These are phyloP conservation scores for Drosophila subobscura DNA, from an alignment of 1,140 invertebrate species.

Conservation along the genomic window DNA sequence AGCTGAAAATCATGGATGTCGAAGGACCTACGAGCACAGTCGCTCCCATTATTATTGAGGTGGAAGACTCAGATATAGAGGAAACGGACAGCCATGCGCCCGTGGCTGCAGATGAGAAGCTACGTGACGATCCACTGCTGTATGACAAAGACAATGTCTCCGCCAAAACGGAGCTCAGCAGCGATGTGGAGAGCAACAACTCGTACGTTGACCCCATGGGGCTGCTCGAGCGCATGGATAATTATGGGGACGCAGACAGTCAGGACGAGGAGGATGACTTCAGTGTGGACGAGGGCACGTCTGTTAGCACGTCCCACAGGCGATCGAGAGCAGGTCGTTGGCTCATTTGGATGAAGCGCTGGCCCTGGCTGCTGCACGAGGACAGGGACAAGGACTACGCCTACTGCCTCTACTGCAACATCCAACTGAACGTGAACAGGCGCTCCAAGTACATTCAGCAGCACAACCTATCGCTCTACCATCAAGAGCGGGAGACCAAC, in stretches of 20 bases:
- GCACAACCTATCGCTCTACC: slow-evolving; percentile 66
- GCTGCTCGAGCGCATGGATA: slow-evolving; percentile 51
- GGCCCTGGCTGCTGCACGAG: slow-evolving; percentile 61
- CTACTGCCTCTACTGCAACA: slow-evolving; percentile 65
- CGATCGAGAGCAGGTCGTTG: slow-evolving; percentile 28
- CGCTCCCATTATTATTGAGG: slow-evolving; percentile 29
- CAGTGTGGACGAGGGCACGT: slow-evolving; percentile 40
- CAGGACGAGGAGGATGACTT: slow-evolving; percentile 49
- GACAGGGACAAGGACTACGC: slow-evolving; percentile 38
- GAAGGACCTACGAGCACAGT: slow-evolving; percentile 37
- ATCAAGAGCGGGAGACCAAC: slow-evolving; percentile 67
- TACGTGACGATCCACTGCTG: slow-evolving; percentile 9
- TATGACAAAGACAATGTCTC: slow-evolving; percentile 36
- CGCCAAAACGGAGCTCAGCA: slow-evolving; percentile 52
- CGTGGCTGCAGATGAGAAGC: slow-evolving; percentile 13
- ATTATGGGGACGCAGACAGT: slow-evolving; percentile 22
- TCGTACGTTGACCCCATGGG: slow-evolving; percentile 67
- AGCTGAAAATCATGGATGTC: slow-evolving; percentile 68
- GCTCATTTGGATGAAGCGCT: slow-evolving; percentile 66
- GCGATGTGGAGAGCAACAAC: slow-evolving; percentile 42
- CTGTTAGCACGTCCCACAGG: slow-evolving; percentile 1
- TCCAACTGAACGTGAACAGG: slow-evolving; percentile 51
- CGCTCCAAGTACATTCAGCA: slow-evolving; percentile 45
- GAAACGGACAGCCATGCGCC: slow-evolving; percentile 10
- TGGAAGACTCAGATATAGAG: slow-evolving; percentile 28